Conservation (phyloP, 2,888 invertebrate genomes). For the Mesoligia furuncula region DNA sequence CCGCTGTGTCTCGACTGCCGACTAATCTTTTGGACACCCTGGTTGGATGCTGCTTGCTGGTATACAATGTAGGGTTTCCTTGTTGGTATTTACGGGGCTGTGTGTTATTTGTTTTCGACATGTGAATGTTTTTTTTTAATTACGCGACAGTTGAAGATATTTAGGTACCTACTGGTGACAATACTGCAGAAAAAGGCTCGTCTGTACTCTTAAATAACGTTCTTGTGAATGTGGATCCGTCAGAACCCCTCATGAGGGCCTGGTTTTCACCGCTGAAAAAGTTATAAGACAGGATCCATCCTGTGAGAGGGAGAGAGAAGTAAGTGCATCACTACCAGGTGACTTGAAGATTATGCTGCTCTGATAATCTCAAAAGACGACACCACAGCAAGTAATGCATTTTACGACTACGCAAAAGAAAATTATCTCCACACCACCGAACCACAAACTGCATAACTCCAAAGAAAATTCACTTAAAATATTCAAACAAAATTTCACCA, state of each 20-base stretch:
- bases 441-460: constrained; percentile 38
- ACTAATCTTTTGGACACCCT: constrained; percentile 81
- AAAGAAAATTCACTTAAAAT: constrained; percentile 61
- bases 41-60: constrained; percentile 43
- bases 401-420: constrained; percentile 13
- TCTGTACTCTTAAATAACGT: not conserved
- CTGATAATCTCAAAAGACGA: not conserved
- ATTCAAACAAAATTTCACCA: constrained; percentile 68
- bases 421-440: not conserved
- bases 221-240: too few species aligned
- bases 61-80: constrained; percentile 49
- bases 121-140: not conserved
- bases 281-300: too few species aligned
- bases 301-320: not conserved
- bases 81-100: constrained; percentile 31
- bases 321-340: not conserved
- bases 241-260: not conserved
- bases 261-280: not conserved
- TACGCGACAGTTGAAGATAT: not conserved
- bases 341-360: not conserved
- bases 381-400: not conserved
- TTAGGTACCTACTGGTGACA: not conserved
- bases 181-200: not conserved
- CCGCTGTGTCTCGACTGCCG: constrained; percentile 84
- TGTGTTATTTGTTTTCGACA: constrained; percentile 1